Percentiles rank a stretch among this genome's conserved stretches.
These are phyloP conservation scores for Falco cherrug DNA, from an alignment of 2,797 vertebrate genomes.

Conservation along the genomic window DNA sequence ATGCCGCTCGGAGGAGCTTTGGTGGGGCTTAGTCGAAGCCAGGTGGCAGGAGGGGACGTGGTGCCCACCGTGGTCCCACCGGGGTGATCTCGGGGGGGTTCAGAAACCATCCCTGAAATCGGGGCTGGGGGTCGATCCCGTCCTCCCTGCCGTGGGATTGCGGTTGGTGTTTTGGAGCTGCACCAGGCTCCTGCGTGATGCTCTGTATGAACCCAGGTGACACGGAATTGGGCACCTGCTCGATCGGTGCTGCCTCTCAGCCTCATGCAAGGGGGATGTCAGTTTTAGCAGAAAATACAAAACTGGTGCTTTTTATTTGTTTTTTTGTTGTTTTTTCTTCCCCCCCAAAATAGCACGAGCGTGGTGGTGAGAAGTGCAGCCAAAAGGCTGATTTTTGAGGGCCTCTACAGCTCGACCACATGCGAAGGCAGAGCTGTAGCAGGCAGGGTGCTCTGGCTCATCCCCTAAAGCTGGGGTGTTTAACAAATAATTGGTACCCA, in stretches of 20 bases:
- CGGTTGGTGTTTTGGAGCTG: background rate
- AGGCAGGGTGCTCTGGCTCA: background rate
- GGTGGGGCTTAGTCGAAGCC: background rate
- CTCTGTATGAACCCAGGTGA: rapidly evolving
- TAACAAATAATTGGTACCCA: background rate
- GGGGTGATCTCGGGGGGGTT: rapidly evolving
- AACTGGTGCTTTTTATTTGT: background rate
- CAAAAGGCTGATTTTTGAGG: too few relatives aligned
- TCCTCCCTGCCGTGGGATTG: background rate
- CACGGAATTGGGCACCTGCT: rapidly evolving
- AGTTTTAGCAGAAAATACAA: background rate
- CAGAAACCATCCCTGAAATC: rapidly evolving
- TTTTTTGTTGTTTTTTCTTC: background rate
- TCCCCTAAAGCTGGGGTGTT: background rate
- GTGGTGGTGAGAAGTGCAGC: too few relatives aligned
- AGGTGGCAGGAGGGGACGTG: background rate
- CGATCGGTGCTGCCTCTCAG: rapidly evolving
- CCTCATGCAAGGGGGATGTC: rapidly evolving
- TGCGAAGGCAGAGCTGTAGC: background rate
- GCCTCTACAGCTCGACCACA: too few relatives aligned
- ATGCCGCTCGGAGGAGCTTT: rapidly evolving
- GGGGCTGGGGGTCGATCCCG: rapidly evolving
- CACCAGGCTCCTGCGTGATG: rapidly evolving
- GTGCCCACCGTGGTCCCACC: background rate
- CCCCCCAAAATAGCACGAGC: too few relatives aligned